Evolutionary conservation across 1,140 invertebrate genomes (phyloP), one percentile per base, ranked within the genome.

Genomic region (Drosophila nannoptera): DNA sequence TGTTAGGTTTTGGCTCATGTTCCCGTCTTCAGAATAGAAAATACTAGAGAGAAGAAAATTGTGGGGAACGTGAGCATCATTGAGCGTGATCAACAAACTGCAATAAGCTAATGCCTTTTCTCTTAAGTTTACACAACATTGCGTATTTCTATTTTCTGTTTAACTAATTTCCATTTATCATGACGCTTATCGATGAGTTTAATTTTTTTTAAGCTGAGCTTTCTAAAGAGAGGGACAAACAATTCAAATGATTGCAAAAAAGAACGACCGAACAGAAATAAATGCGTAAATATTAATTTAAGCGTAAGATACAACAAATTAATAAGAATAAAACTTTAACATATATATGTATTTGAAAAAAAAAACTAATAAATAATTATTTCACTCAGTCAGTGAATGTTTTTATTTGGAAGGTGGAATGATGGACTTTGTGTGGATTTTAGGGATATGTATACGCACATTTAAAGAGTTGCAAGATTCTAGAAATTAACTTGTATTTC

Each of bases 221-320:
- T 82, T 78, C 49, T 61, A 22, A 69, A 40, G 52, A 60, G 56
- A 63, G 56, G 29, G 62, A 83, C 49, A 53, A 32, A 65, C 31
- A 59, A 65, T 55, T 69, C 60, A 62, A 52, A 62, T 68, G 55
- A 83, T 82, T 78, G 72, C 68, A 65, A 73, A 66, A 82, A 50
- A 62, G 59, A 68, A 63, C 45, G 22, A 56, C 55, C n/a, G 42
- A 61, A 73, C 68, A 73, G 62, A 86, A 78, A 52, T 84, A 80
- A 80, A 74, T 49, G 61, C 78, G 60, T 82, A 78, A 62, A 72
- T 69, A 49, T 70, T 83, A 83, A 74, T 76, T 38, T 84, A 69
- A 77, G 60, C 35, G 48, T 65, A 62, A 72, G 50, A 42, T 45
- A 32, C 49, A 56, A 61, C 31, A 65, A 59, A 64, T 65, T 43